Percentiles rank a stretch among this genome's conserved stretches.
Conservation (phyloP, 2,797 vertebrate species). For the Rhinogobio ventralis region DNA sequence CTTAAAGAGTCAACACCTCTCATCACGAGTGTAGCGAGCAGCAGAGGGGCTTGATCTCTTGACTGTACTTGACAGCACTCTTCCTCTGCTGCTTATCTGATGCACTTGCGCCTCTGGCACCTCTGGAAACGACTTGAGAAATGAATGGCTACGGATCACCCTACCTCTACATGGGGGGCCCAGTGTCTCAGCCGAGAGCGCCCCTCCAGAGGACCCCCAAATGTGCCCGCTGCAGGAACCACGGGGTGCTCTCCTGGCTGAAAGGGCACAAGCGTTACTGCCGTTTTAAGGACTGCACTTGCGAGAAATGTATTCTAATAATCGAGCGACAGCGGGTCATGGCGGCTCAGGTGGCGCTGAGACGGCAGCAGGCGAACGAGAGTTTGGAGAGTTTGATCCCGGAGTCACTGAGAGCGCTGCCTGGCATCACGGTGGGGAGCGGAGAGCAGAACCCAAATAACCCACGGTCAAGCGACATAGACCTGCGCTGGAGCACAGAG, state of each 20-base stretch:
- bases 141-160: slow-evolving; percentile 98
- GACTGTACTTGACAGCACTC: slow-evolving; percentile 55
- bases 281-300: slow-evolving; percentile 97
- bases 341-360: slow-evolving; percentile 96
- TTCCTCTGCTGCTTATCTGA: slow-evolving; percentile 60
- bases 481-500: slow-evolving; percentile 77
- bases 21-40: slow-evolving; percentile 70
- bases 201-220: slow-evolving; percentile 94
- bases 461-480: slow-evolving; percentile 70
- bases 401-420: slow-evolving; percentile 86
- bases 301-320: slow-evolving; percentile 97
- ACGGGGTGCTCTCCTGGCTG: slow-evolving; percentile 95
- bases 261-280: slow-evolving; percentile 98
- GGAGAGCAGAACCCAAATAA: slow-evolving; percentile 65
- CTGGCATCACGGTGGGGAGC: slow-evolving; percentile 73
- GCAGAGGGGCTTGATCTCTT: slow-evolving; percentile 65
- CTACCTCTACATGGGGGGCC: slow-evolving; percentile 94
- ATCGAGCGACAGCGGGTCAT: slow-evolving; percentile 96
- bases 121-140: slow-evolving; percentile 59
- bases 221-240: slow-evolving; percentile 95
- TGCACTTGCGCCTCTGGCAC: slow-evolving; percentile 56
- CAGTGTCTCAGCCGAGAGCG: slow-evolving; percentile 91
- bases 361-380: slow-evolving; percentile 95
- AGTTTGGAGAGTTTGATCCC: slow-evolving; percentile 94
- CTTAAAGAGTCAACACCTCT: slow-evolving; percentile 67